A percentile compares a stretch with the other conserved stretches of the same genome.
These are phyloP conservation scores for Smithornis capensis DNA, from an alignment of 2,113 vertebrate species.

Conservation along the genomic window DNA sequence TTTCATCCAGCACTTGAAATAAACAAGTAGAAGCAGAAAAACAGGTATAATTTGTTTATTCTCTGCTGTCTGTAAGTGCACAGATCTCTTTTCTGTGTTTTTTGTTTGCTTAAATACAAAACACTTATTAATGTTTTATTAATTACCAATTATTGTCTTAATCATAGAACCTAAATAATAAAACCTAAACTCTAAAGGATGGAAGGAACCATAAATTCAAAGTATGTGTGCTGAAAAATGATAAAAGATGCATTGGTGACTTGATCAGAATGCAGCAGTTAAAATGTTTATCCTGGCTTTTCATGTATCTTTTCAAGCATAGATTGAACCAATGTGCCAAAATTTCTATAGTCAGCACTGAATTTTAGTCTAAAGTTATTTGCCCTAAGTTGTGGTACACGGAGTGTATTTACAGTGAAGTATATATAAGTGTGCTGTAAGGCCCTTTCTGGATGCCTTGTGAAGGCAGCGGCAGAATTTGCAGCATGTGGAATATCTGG, in stretches of 20 bases:
- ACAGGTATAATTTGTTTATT: not conserved
- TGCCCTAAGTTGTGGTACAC: not conserved
- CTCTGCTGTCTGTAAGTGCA: not conserved
- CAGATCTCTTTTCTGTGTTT: not conserved
- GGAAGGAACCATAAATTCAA: not conserved
- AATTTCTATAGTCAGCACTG: not conserved
- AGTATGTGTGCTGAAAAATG: not conserved
- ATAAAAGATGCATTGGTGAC: not conserved
- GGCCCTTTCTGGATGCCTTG: not conserved
- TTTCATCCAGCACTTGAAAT: not conserved
- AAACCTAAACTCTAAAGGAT: not conserved
- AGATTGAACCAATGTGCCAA: not conserved
- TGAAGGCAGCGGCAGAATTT: not conserved
- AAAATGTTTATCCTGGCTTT: not conserved
- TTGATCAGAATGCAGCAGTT: not conserved
- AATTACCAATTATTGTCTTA: not conserved
- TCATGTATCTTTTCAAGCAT: not conserved
- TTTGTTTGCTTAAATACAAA: not conserved
- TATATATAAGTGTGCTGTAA: not conserved
- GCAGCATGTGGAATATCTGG: not conserved
- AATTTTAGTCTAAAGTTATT: not conserved
- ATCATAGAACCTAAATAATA: not conserved
- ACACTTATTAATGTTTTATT: not conserved
- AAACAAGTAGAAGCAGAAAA: not conserved
- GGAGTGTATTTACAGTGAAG: not conserved